These are phyloP conservation scores for Drosophila equinoxialis DNA, from an alignment of 1,140 invertebrate species.

Conservation along the genomic window DNA sequence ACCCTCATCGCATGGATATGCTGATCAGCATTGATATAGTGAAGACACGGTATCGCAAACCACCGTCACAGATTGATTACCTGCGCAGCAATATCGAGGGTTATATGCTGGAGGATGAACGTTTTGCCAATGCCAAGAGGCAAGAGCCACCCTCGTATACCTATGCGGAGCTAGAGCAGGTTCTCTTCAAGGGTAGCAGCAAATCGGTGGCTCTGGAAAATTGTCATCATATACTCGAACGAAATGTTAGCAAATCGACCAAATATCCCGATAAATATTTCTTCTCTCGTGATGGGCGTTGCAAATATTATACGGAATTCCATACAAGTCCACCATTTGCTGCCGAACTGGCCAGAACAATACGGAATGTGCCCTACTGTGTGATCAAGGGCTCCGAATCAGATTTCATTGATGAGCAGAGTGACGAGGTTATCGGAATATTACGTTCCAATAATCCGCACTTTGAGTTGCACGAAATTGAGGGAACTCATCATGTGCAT, in stretches of 20 bases:
- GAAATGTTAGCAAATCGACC: constrained; percentile 85
- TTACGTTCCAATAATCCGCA: constrained; percentile 84
- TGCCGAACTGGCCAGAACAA: constrained; percentile 67
- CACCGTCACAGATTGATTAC: constrained; percentile 62
- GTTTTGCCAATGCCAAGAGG: constrained; percentile 62
- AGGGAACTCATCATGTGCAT: constrained; percentile 89
- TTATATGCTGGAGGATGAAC: constrained; percentile 74
- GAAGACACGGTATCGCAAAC: constrained; percentile 83
- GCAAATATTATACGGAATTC: constrained; percentile 83
- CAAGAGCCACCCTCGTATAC: constrained; percentile 86
- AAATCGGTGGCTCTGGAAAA: constrained; percentile 84
- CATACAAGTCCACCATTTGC: constrained; percentile 60
- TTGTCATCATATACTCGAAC: constrained; percentile 84
- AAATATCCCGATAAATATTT: constrained; percentile 85
- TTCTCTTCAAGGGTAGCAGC: constrained; percentile 83
- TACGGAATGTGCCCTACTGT: constrained; percentile 73
- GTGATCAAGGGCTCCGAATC: constrained; percentile 76
- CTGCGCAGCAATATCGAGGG: constrained; percentile 74
- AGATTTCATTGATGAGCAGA: constrained; percentile 65
- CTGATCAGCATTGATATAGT: constrained; percentile 87
- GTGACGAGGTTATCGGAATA: constrained; percentile 84
- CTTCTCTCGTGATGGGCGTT: constrained; percentile 85
- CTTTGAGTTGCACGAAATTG: constrained; percentile 86
- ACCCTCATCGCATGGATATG: constrained; percentile 86
- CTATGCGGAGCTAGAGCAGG: constrained; percentile 85